A percentile compares a stretch with the other conserved stretches of the same genome.
phyloP scores from a whole-genome alignment of 2,797 vertebrate species.

The Malacoctenus gilli region DNA sequence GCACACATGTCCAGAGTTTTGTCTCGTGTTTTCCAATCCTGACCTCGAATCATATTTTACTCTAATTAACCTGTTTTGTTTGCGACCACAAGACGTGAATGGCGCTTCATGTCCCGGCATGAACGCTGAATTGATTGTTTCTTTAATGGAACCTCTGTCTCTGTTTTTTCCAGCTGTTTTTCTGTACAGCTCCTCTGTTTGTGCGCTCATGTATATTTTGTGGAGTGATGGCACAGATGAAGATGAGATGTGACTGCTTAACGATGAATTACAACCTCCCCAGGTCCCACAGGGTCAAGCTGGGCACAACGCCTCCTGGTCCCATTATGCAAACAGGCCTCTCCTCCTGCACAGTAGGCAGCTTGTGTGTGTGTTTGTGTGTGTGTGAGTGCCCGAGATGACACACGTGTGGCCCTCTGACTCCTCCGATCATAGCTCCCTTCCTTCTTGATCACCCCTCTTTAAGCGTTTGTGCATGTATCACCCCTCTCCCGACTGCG shows the following conservation, averaged over 20 bases:
- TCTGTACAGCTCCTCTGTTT: too few species aligned
- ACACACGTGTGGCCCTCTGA: slow-evolving; percentile 36
- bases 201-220: too few species aligned
- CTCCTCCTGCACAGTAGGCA: slow-evolving; percentile 68
- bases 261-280: slow-evolving; percentile 63
- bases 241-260: slow-evolving; percentile 41
- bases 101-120: too few species aligned
- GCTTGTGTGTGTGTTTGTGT: slow-evolving; percentile 44
- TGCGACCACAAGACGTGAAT: too few species aligned
- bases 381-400: slow-evolving; percentile 36
- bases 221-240: not conserved
- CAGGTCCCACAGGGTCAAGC: slow-evolving; percentile 62
- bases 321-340: slow-evolving; percentile 53
- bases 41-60: too few species aligned
- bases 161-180: not conserved
- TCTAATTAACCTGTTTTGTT: too few species aligned
- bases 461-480: slow-evolving; percentile 60
- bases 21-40: too few species aligned
- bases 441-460: slow-evolving; percentile 46
- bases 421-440: slow-evolving; percentile 17
- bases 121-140: too few species aligned
- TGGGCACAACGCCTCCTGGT: slow-evolving; percentile 49
- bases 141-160: not conserved
- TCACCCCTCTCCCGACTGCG: slow-evolving; percentile 38
- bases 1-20: too few species aligned